Conservation (phyloP, 2,797 vertebrate species). For the Diglossa cyanea region DNA sequence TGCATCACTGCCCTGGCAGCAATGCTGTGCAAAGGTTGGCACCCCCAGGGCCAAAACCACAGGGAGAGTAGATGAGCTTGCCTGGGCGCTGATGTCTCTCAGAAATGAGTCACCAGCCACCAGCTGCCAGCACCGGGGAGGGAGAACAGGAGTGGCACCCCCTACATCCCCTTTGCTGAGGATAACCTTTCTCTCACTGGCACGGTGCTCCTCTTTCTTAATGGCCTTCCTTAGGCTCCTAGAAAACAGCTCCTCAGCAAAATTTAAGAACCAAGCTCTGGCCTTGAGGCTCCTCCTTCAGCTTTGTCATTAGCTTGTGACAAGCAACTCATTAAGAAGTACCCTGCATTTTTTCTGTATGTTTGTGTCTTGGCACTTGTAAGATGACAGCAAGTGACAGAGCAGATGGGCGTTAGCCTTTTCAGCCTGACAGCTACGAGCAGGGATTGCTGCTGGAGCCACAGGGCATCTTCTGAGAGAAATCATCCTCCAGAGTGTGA, state of each 20-base stretch:
- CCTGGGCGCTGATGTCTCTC: fast-evolving
- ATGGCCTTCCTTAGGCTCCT: not conserved
- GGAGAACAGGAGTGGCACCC: not conserved
- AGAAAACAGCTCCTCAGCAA: not conserved
- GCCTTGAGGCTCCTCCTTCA: constrained; percentile 7
- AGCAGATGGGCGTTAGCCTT: constrained; percentile 63
- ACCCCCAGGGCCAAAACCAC: fast-evolving
- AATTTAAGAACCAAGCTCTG: not conserved
- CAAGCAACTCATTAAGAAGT: constrained; percentile 67
- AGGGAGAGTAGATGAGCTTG: fast-evolving
- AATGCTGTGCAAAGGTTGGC: fast-evolving
- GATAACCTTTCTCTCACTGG: not conserved
- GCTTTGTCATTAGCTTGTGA: constrained; percentile 35
- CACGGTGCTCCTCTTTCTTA: not conserved
- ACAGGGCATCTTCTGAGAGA: constrained; percentile 65
- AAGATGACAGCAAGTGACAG: constrained; percentile 65
- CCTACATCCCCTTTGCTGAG: not conserved
- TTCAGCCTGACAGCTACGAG: constrained; percentile 73
- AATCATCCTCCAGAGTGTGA: constrained; percentile 55
- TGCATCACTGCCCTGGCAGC: not conserved
- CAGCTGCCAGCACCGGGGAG: fast-evolving
- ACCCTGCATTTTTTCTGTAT: constrained; percentile 29
- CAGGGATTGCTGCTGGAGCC: constrained; percentile 73
- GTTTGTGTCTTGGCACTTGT: constrained; percentile 41
- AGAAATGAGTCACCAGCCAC: not conserved